Percentiles rank a stretch among this genome's conserved stretches.
These are phyloP conservation scores for Stramonita haemastoma DNA, from an alignment of 2,888 invertebrate genomes.

Conservation along the genomic window DNA sequence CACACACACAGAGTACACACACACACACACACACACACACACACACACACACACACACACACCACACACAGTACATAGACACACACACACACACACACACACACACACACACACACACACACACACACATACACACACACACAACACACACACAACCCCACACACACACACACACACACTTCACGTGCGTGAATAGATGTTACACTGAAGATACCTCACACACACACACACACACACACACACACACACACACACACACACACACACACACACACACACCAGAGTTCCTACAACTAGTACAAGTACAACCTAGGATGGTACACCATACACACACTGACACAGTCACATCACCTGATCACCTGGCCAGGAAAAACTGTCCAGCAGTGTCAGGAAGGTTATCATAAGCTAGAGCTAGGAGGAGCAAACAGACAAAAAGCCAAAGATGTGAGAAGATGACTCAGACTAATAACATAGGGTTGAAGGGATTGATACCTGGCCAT, in stretches of 20 bases:
- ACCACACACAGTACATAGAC: not conserved
- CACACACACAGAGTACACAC: not conserved
- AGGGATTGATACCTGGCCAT: not conserved
- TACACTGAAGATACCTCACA: no score
- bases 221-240: not conserved
- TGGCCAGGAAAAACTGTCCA: no score
- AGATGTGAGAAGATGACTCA: not conserved
- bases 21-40: not conserved
- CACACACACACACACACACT: no score
- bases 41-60: not conserved
- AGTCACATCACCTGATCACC: not conserved
- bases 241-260: conserved; percentile 12
- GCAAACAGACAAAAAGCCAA: not conserved
- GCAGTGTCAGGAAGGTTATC: not conserved
- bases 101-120: not conserved
- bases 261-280: conserved; percentile 29
- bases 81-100: not conserved
- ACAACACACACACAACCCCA: no score
- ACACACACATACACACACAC: not conserved
- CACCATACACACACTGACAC: not conserved
- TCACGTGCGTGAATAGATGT: no score
- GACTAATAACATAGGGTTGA: not conserved
- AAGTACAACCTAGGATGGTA: no score
- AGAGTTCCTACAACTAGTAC: not conserved
- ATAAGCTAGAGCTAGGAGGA: not conserved